Conservation (phyloP, 2,113 vertebrate genomes). For the Trochalopteron elliotii region DNA sequence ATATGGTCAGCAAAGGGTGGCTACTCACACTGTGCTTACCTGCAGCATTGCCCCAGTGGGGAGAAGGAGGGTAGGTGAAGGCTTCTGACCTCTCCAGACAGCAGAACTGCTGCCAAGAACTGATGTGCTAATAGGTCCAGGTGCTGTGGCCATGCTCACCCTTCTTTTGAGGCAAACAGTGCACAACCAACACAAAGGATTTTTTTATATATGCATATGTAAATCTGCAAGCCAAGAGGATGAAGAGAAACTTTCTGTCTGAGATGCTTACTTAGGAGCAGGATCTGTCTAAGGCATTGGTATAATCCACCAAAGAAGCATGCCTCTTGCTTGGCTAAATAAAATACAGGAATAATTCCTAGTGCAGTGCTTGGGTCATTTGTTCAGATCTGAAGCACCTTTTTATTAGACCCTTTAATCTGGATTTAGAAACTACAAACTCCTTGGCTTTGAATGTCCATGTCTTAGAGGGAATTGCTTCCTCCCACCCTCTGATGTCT, state of each 20-base stretch:
- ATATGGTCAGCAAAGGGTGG: neutral
- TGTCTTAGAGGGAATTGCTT: neutral
- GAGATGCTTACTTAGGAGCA: neutral
- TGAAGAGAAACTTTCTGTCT: neutral
- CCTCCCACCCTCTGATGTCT: neutral
- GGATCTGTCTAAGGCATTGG: neutral
- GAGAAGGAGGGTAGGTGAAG: neutral
- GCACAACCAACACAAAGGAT: accelerated
- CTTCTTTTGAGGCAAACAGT: neutral
- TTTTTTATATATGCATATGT: neutral
- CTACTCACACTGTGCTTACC: neutral
- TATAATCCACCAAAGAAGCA: neutral
- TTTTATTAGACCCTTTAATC: neutral
- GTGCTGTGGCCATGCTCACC: neutral
- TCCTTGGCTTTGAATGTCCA: neutral
- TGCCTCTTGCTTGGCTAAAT: neutral
- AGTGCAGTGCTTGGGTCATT: neutral
- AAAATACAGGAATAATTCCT: neutral
- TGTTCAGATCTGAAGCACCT: neutral
- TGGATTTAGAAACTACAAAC: neutral
- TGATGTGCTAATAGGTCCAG: neutral
- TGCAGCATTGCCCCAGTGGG: neutral
- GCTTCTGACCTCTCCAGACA: neutral
- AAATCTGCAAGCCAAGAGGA: neutral
- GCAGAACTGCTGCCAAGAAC: neutral